Percentiles rank a stretch among this genome's conserved stretches.
Conservation (phyloP, 2,888 invertebrate genomes). For the Cheilosia soror region DNA sequence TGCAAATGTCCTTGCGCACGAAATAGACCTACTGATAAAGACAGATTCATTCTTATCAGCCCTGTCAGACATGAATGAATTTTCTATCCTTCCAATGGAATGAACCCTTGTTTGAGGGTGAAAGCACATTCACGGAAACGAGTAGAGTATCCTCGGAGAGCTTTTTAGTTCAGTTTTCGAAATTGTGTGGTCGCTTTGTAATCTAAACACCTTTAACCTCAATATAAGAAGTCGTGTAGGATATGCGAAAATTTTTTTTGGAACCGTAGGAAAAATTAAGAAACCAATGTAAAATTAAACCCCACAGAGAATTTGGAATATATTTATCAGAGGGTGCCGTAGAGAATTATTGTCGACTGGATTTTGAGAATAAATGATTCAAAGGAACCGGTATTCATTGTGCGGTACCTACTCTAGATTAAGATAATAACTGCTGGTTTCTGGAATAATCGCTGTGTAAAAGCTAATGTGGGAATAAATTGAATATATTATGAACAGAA, state of each 20-base stretch:
- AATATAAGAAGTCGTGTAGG: no score
- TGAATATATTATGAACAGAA: conserved; percentile 35
- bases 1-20: conserved; percentile 44
- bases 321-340: background rate
- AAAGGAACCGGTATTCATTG: conserved; percentile 21
- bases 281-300: background rate
- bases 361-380: background rate
- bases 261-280: background rate
- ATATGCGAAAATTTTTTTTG: no score
- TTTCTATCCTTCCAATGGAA: conserved; percentile 23
- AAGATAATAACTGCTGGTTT: background rate
- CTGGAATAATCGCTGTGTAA: background rate
- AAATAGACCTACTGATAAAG: conserved; percentile 10
- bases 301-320: background rate
- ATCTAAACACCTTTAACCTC: background rate
- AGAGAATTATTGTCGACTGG: no score
- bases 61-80: conserved; percentile 36
- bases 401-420: background rate
- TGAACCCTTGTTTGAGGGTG: conserved; percentile 9
- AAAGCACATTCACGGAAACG: conserved; percentile 35
- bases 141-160: background rate
- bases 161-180: conserved; percentile 22
- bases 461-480: conserved; percentile 38
- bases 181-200: background rate
- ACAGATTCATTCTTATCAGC: conserved; percentile 58